Conservation (phyloP, 2,113 vertebrate species). For the Piaya cayana region DNA sequence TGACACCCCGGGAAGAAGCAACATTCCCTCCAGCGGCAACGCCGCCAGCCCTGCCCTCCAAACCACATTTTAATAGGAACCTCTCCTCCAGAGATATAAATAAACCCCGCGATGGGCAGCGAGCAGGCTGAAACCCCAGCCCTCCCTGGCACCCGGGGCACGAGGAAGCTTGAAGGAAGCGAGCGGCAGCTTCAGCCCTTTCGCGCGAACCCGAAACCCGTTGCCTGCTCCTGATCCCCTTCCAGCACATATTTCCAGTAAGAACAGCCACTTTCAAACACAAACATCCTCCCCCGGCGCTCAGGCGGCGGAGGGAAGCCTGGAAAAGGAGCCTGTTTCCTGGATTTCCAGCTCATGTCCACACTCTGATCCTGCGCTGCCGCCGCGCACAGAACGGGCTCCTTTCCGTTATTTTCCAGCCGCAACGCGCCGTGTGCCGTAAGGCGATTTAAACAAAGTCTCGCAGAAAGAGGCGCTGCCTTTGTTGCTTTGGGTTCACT, state of each 20-base stretch:
- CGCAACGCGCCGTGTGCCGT: fast-evolving
- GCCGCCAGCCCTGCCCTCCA: background rate
- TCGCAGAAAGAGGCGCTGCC: fast-evolving
- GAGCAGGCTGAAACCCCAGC: background rate
- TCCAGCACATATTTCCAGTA: background rate
- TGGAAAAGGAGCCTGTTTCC: background rate
- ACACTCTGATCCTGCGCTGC: background rate
- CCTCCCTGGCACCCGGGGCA: background rate
- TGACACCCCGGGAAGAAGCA: fast-evolving
- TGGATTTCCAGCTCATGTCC: background rate
- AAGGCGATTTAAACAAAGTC: fast-evolving
- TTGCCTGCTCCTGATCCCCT: fast-evolving
- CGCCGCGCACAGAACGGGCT: background rate
- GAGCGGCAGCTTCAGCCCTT: background rate
- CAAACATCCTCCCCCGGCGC: background rate
- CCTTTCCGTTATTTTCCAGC: background rate
- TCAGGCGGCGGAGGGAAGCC: background rate
- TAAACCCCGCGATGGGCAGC: background rate
- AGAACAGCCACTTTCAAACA: background rate
- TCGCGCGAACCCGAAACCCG: background rate
- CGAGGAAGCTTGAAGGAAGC: background rate
- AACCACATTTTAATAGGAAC: constrained; percentile 33
- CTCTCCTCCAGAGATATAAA: constrained; percentile 47
- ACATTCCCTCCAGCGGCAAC: background rate
- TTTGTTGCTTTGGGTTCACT: fast-evolving